phyloP scores from a whole-genome alignment of 2,113 vertebrate genomes.

The Oxyruncus cristatus region DNA sequence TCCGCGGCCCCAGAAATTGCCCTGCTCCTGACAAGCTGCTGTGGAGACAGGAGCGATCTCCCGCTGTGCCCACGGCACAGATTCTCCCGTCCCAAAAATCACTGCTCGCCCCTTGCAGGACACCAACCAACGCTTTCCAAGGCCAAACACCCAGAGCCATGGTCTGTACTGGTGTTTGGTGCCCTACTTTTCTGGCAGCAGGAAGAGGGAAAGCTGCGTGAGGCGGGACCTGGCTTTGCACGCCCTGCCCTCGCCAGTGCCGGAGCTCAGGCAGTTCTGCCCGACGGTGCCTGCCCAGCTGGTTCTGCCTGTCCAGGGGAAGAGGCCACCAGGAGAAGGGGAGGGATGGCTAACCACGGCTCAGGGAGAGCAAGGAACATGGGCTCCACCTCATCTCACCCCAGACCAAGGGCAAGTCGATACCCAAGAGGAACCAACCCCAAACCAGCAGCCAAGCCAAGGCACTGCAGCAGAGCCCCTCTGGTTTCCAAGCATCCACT shows the following conservation, averaged over 20 bases:
- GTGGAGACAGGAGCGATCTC: accelerated
- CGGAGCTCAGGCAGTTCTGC: background rate
- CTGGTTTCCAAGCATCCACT: background rate
- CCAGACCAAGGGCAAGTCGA: background rate
- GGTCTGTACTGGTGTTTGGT: accelerated
- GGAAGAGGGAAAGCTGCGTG: accelerated
- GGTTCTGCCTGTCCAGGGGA: conserved; percentile 35
- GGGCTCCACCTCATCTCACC: background rate
- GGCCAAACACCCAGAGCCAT: accelerated
- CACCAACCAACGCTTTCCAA: accelerated
- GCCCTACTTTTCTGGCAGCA: background rate
- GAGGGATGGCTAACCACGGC: background rate
- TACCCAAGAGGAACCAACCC: background rate
- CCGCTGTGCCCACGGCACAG: accelerated
- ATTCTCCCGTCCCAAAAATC: background rate
- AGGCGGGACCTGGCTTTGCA: background rate
- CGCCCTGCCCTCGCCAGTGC: background rate
- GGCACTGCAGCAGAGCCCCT: accelerated
- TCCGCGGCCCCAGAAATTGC: accelerated
- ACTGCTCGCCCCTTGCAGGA: accelerated
- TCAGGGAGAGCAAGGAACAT: accelerated
- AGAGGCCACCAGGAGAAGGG: background rate
- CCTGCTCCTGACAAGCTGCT: accelerated
- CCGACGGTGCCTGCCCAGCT: background rate
- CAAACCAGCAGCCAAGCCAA: background rate